Evolutionary conservation across 2,888 invertebrate genomes (phyloP), one percentile per base, ranked within the genome.

Genomic region (Pherbina coryleti): DNA sequence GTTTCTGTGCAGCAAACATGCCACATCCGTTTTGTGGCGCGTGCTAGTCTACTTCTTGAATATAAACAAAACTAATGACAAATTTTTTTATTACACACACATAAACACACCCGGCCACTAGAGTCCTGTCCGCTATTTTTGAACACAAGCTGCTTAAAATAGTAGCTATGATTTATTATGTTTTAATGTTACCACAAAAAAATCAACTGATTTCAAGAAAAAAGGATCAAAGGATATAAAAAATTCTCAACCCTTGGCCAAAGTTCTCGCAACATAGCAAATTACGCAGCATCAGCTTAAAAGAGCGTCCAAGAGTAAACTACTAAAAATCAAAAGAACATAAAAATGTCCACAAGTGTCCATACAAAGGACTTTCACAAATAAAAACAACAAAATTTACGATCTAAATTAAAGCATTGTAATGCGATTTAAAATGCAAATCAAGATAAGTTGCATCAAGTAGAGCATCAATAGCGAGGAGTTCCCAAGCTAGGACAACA

Each of bases 271-370:
- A 49, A 66, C 7, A 22, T 5, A 53, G 66, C 7, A 66, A 75
- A 75, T 66, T 64, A 66, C 66, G 66, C 75, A 53, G 66, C 75
- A 53, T 66, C 55, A 55, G 14, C 22, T 66, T 37, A 25, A 9
- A 28, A 64, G 19, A 34, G 11, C 66, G 22, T 5, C 19, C 75
- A 53, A 51, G 34, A 19, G 64, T n/a, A 49, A 31, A 28, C 44
- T 55, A 55, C 31, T 55, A 55, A 49, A 73, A 60, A 81, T 80
- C 76, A 81, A 79, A 82, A 78, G 78, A 73, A 76, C 60, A 82
- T 82, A 82, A 81, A 82, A 82, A 81, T 82, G 82, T 82, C 82
- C 82, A 79, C 82, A 83, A 81, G 79, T 83, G 82, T 82, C 81
- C 81, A 82, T 37, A 83, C 81, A 83, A 75, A 77, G 78, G 78